These are phyloP conservation scores for Hirudo medicinalis DNA, from an alignment of 1,140 invertebrate genomes.

Conservation along the genomic window DNA sequence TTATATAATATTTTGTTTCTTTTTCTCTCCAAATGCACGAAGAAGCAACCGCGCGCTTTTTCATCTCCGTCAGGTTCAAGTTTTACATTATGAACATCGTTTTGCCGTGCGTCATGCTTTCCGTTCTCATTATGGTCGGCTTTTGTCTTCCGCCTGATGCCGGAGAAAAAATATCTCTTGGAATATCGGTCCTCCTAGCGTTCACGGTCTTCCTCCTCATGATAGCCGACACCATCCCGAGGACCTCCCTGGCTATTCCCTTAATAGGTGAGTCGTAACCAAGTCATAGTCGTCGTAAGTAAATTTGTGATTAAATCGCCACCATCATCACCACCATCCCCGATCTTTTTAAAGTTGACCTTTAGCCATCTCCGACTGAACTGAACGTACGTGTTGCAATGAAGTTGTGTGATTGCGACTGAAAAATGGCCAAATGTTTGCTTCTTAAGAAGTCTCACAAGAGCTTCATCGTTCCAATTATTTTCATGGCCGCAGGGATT, in stretches of 20 bases:
- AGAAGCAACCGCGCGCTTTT: slow-evolving; percentile 40
- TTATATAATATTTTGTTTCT: not conserved
- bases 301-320: not conserved
- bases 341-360: not conserved
- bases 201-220: slow-evolving; percentile 24
- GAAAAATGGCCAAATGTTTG: too few relatives aligned
- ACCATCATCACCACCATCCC: not conserved
- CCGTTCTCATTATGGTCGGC: slow-evolving; percentile 26
- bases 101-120: slow-evolving; percentile 21
- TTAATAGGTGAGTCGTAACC: slow-evolving; percentile 16
- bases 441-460: too few relatives aligned
- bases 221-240: slow-evolving; percentile 23
- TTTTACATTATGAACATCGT: slow-evolving; percentile 24
- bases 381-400: too few relatives aligned
- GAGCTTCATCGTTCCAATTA: too few relatives aligned
- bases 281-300: not conserved
- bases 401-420: too few relatives aligned
- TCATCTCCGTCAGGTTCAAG: slow-evolving; percentile 25
- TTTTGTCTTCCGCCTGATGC: slow-evolving; percentile 24
- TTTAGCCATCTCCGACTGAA: not conserved
- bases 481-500: too few relatives aligned
- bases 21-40: not conserved
- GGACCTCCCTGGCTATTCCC: slow-evolving; percentile 20
- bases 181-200: slow-evolving; percentile 22
- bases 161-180: slow-evolving; percentile 24